Conservation (phyloP, 2,113 vertebrate genomes). For the Neolamprologus tretocephalus region DNA sequence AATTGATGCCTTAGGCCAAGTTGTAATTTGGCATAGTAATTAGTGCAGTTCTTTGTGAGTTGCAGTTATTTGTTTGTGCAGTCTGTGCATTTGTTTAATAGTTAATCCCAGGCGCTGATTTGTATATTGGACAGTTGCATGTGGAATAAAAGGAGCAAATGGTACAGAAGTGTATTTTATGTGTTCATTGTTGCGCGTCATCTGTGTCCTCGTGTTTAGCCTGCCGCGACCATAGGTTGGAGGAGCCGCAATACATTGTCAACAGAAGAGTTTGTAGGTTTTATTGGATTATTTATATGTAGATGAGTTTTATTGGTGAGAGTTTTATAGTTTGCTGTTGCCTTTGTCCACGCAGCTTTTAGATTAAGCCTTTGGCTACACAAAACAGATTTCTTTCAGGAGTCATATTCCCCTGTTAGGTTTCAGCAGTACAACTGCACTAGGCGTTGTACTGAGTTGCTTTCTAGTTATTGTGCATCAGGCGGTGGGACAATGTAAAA, state of each 20-base stretch:
- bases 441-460: rapidly evolving
- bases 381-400: background rate
- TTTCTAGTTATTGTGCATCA: background rate
- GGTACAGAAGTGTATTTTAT: background rate
- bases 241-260: background rate
- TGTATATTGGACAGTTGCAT: background rate
- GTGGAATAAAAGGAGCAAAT: background rate
- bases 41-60: background rate
- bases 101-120: rapidly evolving
- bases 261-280: background rate
- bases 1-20: rapidly evolving
- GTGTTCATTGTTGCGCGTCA: background rate
- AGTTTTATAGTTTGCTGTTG: background rate
- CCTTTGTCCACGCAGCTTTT: background rate
- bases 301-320: background rate
- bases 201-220: background rate
- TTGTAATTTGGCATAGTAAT: background rate
- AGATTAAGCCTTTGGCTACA: background rate
- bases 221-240: rapidly evolving
- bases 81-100: background rate
- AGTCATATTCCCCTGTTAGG: background rate
- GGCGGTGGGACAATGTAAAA: background rate
- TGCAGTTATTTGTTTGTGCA: background rate
- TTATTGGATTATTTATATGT: background rate
- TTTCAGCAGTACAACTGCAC: background rate